Evolutionary conservation across 2,113 vertebrate species (phyloP).

Genomic region (Chionomys nivalis): DNA sequence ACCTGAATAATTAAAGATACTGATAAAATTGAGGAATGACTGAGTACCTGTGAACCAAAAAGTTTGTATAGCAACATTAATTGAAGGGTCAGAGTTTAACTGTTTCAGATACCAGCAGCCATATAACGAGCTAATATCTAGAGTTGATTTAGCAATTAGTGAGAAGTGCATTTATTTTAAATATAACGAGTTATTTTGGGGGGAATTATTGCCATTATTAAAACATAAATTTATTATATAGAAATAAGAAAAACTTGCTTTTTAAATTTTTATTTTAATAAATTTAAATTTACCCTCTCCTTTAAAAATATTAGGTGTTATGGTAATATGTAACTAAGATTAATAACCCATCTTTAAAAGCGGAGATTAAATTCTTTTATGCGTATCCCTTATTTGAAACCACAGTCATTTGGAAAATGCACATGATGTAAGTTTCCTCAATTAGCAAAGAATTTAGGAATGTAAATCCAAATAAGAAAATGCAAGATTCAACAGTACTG

Average conservation of each 20-base stretch:
- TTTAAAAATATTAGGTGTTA: constrained; percentile 60
- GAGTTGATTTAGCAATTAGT: neutral
- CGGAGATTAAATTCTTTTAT: constrained; percentile 58
- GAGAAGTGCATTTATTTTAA: neutral
- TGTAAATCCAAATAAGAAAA: constrained; percentile 53
- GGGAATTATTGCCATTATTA: constrained; percentile 5
- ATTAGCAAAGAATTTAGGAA: constrained; percentile 4
- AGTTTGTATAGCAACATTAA: neutral
- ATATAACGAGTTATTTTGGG: neutral
- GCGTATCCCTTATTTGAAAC: constrained; percentile 53
- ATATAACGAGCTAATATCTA: neutral
- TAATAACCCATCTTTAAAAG: constrained; percentile 47
- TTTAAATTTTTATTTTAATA: neutral
- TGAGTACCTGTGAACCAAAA: constrained; percentile 9
- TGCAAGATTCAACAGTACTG: neutral
- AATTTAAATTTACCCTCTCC: neutral
- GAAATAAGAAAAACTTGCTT: neutral
- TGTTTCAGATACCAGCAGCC: neutral
- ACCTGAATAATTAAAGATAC: neutral
- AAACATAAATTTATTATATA: constrained; percentile 30
- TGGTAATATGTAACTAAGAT: constrained; percentile 56
- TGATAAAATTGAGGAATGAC: neutral
- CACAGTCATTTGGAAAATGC: constrained; percentile 44
- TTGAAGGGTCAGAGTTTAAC: neutral
- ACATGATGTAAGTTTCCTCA: constrained; percentile 47